phyloP scores from a whole-genome alignment of 2,113 vertebrate species.

The Solea senegalensis region DNA sequence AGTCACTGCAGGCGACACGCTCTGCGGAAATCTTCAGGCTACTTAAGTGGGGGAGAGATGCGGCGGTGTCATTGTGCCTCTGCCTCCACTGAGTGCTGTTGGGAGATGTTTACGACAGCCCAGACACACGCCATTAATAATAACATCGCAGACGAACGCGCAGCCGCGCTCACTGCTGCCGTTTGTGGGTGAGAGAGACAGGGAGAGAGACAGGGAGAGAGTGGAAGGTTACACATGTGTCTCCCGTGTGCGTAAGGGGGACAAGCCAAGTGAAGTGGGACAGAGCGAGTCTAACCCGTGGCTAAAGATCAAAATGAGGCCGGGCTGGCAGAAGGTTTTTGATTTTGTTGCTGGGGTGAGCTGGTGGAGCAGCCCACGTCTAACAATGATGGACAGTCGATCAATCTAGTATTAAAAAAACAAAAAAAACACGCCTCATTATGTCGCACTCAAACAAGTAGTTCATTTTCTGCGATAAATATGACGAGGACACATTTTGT shows the following conservation, averaged over 20 bases:
- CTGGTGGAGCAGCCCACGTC: no score
- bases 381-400: neutral
- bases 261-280: slow-evolving; percentile 52
- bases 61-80: slow-evolving; percentile 31
- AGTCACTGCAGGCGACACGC: slow-evolving; percentile 46
- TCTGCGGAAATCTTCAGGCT: slow-evolving; percentile 52
- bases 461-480: no score
- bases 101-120: slow-evolving; percentile 74
- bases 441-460: no score
- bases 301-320: slow-evolving; percentile 55
- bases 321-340: slow-evolving; percentile 34
- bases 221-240: neutral
- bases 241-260: slow-evolving; percentile 17
- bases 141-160: slow-evolving; percentile 59
- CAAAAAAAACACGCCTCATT: no score
- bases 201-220: slow-evolving; percentile 24
- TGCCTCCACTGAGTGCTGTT: slow-evolving; percentile 59
- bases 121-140: slow-evolving; percentile 77
- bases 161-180: slow-evolving; percentile 27
- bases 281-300: slow-evolving; percentile 9
- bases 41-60: slow-evolving; percentile 56
- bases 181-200: slow-evolving; percentile 11
- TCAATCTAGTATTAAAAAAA: neutral
- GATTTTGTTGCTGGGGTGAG: neutral
- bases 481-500: no score